A percentile compares a stretch with the other conserved stretches of the same genome.
phyloP scores from a whole-genome alignment of 2,797 vertebrate genomes.

The Acipenser ruthenus region DNA sequence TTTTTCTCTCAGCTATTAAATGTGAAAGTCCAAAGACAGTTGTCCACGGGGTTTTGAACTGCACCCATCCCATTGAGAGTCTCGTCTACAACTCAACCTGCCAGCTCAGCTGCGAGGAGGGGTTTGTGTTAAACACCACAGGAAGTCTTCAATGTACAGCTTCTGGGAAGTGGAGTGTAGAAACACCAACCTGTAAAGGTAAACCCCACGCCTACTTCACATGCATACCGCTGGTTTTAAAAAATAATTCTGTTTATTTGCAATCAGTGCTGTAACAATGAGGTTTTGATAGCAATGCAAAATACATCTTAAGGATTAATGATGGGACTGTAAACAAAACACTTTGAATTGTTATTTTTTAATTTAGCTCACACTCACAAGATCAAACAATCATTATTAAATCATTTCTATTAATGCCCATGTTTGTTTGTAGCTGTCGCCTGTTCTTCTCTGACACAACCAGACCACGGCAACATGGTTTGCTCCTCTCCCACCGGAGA shows the following conservation, averaged over 20 bases:
- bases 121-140: slow-evolving; percentile 45
- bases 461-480: slow-evolving; percentile 19
- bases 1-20: slow-evolving; percentile 27
- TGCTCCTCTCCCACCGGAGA: slow-evolving; percentile 39
- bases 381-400: no score
- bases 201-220: not conserved
- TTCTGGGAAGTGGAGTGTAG: slow-evolving; percentile 50
- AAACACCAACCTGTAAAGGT: slow-evolving; percentile 41
- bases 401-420: no score
- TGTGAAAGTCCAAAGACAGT: no score
- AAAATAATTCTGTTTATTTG: not conserved
- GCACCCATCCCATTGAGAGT: slow-evolving; percentile 33
- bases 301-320: no score
- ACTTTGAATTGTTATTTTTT: no score
- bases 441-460: slow-evolving; percentile 24
- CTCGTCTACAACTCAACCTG: slow-evolving; percentile 48
- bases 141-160: slow-evolving; percentile 38
- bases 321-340: no score
- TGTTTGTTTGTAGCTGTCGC: no score
- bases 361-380: no score
- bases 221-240: no score
- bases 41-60: slow-evolving; percentile 26
- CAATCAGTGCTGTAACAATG: no score
- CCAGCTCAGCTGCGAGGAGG: slow-evolving; percentile 48
- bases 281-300: no score